Conservation (phyloP, 1,140 invertebrate genomes). For the Agrilus planipennis region DNA sequence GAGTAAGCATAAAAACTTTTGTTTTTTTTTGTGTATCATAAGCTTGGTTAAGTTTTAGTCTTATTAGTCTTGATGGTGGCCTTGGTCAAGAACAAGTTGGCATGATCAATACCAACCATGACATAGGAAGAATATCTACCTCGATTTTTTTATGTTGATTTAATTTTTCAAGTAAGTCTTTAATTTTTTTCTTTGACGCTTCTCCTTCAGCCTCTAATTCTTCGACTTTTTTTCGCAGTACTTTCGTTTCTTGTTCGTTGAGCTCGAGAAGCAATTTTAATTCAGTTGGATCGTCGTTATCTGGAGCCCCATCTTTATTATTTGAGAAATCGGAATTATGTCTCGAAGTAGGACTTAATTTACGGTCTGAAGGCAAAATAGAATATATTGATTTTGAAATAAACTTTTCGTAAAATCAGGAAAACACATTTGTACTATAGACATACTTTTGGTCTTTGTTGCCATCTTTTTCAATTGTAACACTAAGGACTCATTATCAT, state of each 20-base stretch:
- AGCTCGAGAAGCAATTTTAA: constrained; percentile 70
- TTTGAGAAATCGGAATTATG: constrained; percentile 49
- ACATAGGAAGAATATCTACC: constrained; percentile 23
- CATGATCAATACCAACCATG: no score
- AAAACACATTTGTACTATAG: constrained; percentile 2
- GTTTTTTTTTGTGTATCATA: no score
- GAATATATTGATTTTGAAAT: background rate
- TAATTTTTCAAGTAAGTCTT: constrained; percentile 62
- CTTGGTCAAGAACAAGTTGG: no score
- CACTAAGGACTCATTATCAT: constrained; percentile 86
- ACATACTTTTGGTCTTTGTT: constrained; percentile 64
- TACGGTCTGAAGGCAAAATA: constrained; percentile 37
- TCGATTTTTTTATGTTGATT: constrained; percentile 56
- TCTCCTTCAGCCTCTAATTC: constrained; percentile 73
- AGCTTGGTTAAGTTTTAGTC: no score
- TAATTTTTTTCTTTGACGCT: constrained; percentile 58
- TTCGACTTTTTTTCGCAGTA: constrained; percentile 69
- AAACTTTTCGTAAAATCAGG: background rate
- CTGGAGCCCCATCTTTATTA: constrained; percentile 61
- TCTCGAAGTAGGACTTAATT: constrained; percentile 46
- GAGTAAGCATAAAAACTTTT: no score
- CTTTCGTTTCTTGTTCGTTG: constrained; percentile 77
- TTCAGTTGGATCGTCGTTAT: constrained; percentile 62
- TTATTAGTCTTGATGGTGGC: no score
- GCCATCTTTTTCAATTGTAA: constrained; percentile 91